Evolutionary conservation across 2,113 vertebrate genomes (phyloP).

Genomic region (Eulemur macaco): DNA sequence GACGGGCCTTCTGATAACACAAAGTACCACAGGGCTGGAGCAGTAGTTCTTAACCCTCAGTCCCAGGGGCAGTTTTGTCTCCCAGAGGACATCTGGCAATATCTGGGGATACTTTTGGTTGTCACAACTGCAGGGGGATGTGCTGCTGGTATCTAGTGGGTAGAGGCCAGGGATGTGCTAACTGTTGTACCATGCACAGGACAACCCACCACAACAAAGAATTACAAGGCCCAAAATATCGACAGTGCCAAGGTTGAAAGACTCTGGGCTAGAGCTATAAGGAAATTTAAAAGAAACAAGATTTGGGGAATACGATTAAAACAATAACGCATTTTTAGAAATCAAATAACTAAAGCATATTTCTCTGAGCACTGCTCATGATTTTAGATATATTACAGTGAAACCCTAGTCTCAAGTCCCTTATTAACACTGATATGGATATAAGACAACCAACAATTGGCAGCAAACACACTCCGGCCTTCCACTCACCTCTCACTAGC

Average conservation of each 20-base stretch:
- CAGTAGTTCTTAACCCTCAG: not conserved
- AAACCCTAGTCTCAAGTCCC: not conserved
- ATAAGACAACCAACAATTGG: not conserved
- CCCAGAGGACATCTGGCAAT: not conserved
- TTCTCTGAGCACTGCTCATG: not conserved
- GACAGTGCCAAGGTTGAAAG: not conserved
- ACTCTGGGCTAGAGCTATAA: not conserved
- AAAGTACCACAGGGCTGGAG: not conserved
- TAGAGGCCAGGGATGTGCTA: not conserved
- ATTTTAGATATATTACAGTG: constrained; percentile 3
- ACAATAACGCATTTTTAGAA: not conserved
- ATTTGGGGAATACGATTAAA: not conserved
- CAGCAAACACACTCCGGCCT: not conserved
- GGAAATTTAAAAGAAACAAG: not conserved
- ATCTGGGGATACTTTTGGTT: not conserved
- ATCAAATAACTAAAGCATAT: not conserved
- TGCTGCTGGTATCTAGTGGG: not conserved
- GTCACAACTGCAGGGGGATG: not conserved
- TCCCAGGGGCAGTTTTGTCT: not conserved
- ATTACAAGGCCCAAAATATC: not conserved
- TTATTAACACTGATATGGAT: not conserved
- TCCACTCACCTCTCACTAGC: not conserved
- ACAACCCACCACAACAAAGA: not conserved
- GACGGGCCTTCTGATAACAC: not conserved
- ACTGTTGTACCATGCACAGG: not conserved